Evolutionary conservation across 2,797 vertebrate species (phyloP).

Genomic region (Gymnothorax reevesii): DNA sequence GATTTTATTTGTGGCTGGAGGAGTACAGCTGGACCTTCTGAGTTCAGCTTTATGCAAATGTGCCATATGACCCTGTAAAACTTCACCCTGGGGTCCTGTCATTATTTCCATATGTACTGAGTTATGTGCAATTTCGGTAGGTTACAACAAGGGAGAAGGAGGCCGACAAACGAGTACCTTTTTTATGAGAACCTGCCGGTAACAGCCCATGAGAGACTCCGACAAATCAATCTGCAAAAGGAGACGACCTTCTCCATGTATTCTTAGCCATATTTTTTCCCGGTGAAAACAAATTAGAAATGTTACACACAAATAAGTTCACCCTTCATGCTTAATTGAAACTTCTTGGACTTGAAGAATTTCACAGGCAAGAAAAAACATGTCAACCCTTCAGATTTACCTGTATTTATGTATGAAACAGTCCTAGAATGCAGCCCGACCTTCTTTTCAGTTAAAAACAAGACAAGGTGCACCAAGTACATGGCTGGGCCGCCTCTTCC

Average conservation of each 20-base stretch:
- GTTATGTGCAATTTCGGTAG: conserved; percentile 50
- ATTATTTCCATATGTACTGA: conserved; percentile 67
- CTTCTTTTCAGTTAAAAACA: too few species aligned
- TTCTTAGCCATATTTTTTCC: not conserved
- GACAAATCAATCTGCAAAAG: conserved; percentile 7
- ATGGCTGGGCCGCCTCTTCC: too few species aligned
- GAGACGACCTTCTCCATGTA: not conserved
- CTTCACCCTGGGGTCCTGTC: conserved; percentile 51
- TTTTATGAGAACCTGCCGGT: not conserved
- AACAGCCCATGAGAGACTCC: conserved; percentile 25
- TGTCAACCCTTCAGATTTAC: not conserved
- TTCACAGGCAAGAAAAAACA: not conserved
- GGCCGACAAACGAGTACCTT: conserved; percentile 19
- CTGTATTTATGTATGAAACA: not conserved
- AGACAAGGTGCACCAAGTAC: too few species aligned
- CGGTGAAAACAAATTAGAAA: conserved; percentile 2
- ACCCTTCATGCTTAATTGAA: not conserved
- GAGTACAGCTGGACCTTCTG: not conserved
- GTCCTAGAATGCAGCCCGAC: too few species aligned
- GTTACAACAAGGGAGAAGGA: conserved; percentile 46
- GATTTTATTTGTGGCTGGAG: conserved; percentile 20
- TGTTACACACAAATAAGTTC: not conserved
- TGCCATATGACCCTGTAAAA: conserved; percentile 30
- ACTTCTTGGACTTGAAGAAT: not conserved
- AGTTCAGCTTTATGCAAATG: not conserved